Conservation (phyloP, 2,797 vertebrate species). For the Falco cherrug region DNA sequence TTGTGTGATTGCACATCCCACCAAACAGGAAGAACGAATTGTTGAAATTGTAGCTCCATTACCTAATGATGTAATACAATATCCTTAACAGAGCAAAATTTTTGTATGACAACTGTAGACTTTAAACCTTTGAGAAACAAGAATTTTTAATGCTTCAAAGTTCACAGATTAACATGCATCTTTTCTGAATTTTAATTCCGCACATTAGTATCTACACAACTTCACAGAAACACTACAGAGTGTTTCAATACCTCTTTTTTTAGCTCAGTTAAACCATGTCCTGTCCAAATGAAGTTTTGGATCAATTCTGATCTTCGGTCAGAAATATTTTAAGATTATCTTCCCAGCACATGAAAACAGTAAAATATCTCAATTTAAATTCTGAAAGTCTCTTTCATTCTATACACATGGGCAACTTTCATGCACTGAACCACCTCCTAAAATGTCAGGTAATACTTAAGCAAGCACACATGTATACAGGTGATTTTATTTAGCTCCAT, state of each 20-base stretch:
- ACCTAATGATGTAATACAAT: conserved; percentile 74
- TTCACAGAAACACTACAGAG: background rate
- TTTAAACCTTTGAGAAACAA: background rate
- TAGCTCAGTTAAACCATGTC: background rate
- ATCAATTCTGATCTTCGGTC: background rate
- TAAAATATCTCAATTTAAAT: background rate
- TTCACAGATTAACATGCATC: background rate
- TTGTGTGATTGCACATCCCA: conserved; percentile 98
- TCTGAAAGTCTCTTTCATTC: background rate
- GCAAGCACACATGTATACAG: background rate
- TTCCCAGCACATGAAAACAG: background rate
- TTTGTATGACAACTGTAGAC: background rate
- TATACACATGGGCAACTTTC: background rate
- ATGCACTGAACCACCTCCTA: background rate
- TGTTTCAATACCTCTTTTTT: background rate
- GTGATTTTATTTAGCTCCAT: background rate
- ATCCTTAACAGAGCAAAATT: background rate
- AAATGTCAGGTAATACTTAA: background rate
- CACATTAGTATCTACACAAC: background rate
- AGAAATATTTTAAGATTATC: background rate
- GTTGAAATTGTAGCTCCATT: conserved; percentile 95
- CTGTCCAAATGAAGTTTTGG: background rate
- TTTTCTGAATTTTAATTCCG: background rate
- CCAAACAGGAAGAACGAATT: conserved; percentile 97
- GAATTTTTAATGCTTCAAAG: background rate